These are phyloP conservation scores for Coenobita brevimanus DNA, from an alignment of 1,140 invertebrate species.

Conservation along the genomic window DNA sequence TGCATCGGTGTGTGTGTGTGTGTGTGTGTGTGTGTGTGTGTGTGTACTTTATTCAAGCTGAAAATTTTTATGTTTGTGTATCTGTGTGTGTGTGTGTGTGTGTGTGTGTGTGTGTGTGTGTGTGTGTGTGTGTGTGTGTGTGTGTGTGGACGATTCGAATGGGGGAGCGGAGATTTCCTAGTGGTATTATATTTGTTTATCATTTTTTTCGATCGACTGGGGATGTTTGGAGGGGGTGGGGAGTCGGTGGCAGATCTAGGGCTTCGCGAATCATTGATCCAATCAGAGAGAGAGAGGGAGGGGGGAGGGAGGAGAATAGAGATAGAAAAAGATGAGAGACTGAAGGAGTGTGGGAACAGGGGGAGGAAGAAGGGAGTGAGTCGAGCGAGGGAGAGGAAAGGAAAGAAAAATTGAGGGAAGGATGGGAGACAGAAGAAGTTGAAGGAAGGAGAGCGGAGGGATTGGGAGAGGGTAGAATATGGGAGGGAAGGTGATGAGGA, in stretches of 20 bases:
- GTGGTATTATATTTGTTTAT: too few relatives aligned
- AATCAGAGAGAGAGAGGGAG: background rate
- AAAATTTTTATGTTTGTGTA: too few relatives aligned
- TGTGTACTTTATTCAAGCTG: too few relatives aligned
- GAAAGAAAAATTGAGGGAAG: background rate
- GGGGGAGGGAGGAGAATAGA: background rate
- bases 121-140: too few relatives aligned
- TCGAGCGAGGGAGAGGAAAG: background rate
- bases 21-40: background rate
- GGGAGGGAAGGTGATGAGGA: background rate
- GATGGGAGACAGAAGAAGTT: background rate
- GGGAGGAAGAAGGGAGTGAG: background rate
- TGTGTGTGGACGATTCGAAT: too few relatives aligned
- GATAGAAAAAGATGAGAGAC: background rate
- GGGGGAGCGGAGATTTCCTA: too few relatives aligned
- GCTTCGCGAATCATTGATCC: conserved; percentile 30
- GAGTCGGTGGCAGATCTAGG: too few relatives aligned
- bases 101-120: too few relatives aligned
- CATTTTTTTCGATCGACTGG: background rate
- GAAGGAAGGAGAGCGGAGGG: background rate
- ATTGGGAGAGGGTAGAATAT: background rate
- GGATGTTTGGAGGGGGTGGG: background rate
- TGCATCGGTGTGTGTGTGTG: too few relatives aligned
- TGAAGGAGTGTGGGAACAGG: background rate
- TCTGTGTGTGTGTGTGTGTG: too few relatives aligned